phyloP scores from a whole-genome alignment of 2,888 invertebrate genomes.

The Ochlodes sylvanus region DNA sequence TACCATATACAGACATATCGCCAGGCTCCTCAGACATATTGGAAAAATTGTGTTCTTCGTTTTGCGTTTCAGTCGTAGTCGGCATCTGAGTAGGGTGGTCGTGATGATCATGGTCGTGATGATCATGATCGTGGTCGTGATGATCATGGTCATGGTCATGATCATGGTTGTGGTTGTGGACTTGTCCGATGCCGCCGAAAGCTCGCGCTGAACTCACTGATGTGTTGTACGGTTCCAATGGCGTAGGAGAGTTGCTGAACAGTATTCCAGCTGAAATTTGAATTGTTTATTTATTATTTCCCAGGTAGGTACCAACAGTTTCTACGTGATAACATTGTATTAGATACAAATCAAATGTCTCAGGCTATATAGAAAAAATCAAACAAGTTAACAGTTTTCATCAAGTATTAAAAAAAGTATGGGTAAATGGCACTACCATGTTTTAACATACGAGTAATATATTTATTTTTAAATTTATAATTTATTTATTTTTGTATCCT shows the following conservation, averaged over 20 bases:
- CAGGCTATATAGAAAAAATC: no score
- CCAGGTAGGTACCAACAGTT: no score
- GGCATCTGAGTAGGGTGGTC: conserved; percentile 41
- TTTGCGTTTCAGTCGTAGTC: conserved; percentile 43
- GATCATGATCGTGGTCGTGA: conserved; percentile 45
- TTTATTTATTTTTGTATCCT: no score
- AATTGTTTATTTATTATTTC: conserved; percentile 18
- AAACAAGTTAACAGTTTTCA: no score
- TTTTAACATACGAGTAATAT: no score
- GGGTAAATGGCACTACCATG: no score
- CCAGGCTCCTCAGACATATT: conserved; percentile 65
- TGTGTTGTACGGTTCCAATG: conserved; percentile 80
- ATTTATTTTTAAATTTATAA: no score
- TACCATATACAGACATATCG: conserved; percentile 85
- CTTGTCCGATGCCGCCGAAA: conserved; percentile 72
- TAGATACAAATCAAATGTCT: no score
- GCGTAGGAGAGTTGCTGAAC: conserved; percentile 86
- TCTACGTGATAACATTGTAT: no score
- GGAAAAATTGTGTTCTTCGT: conserved; percentile 53
- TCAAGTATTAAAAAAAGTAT: no score
- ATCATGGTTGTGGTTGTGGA: conserved; percentile 47
- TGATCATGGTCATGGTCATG: conserved; percentile 52
- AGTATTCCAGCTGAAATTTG: conserved; percentile 87
- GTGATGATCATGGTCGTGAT: conserved; percentile 44
- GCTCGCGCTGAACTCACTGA: conserved; percentile 86